A percentile compares a stretch with the other conserved stretches of the same genome.
Evolutionary conservation across 2,888 invertebrate species (phyloP).

Genomic region (Tenthredo distinguenda): DNA sequence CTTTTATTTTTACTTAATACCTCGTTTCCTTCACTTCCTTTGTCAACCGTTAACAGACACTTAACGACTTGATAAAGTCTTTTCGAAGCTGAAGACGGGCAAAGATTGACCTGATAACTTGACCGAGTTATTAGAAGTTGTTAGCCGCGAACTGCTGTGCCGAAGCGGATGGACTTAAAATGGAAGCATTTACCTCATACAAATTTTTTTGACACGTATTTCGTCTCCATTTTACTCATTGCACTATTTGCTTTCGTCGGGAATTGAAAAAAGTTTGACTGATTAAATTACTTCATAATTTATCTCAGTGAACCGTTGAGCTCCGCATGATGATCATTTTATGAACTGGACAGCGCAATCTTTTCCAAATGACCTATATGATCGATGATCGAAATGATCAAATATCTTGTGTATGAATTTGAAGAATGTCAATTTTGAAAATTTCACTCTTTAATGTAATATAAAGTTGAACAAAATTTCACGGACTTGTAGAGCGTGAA

Average conservation of each 20-base stretch:
- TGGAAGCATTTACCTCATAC: background rate
- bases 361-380: background rate
- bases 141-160: background rate
- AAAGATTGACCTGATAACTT: conserved; percentile 2
- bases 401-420: background rate
- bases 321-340: background rate
- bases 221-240: background rate
- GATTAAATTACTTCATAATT: background rate
- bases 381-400: background rate
- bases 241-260: background rate
- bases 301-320: background rate
- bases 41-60: background rate
- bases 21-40: conserved; percentile 9
- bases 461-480: background rate
- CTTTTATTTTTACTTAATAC: background rate
- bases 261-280: background rate
- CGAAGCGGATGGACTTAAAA: background rate
- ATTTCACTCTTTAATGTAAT: background rate
- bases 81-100: conserved; percentile 6
- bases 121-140: conserved; percentile 17
- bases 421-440: background rate
- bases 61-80: conserved; percentile 27
- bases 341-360: background rate
- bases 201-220: background rate
- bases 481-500: background rate